Conservation (phyloP, 1,140 invertebrate genomes). For the Heliconius eleuchia region DNA sequence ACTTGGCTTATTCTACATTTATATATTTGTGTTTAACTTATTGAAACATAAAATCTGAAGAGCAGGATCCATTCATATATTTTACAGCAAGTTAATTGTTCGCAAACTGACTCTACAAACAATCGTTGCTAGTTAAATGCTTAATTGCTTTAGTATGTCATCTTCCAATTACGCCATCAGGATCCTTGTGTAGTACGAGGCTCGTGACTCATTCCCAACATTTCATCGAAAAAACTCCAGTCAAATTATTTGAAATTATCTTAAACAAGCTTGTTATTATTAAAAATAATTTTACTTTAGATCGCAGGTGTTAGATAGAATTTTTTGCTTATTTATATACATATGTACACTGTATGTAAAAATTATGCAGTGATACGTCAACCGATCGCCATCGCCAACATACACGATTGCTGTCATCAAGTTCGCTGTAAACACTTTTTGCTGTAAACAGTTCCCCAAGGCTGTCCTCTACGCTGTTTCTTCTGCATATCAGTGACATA, state of each 20-base stretch:
- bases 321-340: background rate
- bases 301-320: background rate
- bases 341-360: background rate
- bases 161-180: background rate
- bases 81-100: background rate
- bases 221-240: background rate
- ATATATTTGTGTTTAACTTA: background rate
- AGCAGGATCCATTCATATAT: background rate
- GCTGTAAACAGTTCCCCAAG: too few relatives aligned
- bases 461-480: too few relatives aligned
- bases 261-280: background rate
- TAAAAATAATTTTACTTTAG: background rate
- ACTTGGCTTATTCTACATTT: too few relatives aligned
- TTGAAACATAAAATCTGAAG: background rate
- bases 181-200: background rate
- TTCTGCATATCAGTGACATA: too few relatives aligned
- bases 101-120: background rate
- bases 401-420: too few relatives aligned
- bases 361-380: too few relatives aligned
- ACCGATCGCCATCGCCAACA: too few relatives aligned
- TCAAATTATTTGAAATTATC: background rate
- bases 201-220: background rate
- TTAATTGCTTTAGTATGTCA: constrained; percentile 12
- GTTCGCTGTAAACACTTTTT: too few relatives aligned
- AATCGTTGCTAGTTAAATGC: background rate